Conservation (phyloP, 2,113 vertebrate genomes). For the Petrocephalus microphthalmus region DNA sequence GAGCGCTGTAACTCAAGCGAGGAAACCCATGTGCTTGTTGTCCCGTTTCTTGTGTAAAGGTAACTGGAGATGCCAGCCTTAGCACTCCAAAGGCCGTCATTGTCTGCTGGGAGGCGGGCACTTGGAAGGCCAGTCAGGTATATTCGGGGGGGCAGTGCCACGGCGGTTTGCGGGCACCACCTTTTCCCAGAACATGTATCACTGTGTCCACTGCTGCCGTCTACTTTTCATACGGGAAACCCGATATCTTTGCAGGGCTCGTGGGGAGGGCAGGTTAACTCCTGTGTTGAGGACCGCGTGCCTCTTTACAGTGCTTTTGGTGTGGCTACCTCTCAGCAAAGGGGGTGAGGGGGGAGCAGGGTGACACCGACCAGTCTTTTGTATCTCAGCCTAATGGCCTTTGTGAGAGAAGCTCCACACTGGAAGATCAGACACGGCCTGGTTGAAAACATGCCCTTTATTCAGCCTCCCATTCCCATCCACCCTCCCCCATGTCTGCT, state of each 20-base stretch:
- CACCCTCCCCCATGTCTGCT: neutral
- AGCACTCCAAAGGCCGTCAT: neutral
- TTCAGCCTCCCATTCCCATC: neutral
- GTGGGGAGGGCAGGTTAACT: neutral
- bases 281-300: neutral
- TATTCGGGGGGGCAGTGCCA: neutral
- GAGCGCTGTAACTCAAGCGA: neutral
- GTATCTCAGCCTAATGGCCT: neutral
- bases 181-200: conserved; percentile 18
- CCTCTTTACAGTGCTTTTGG: neutral
- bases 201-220: neutral
- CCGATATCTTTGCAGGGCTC: neutral
- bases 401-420: neutral
- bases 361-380: neutral
- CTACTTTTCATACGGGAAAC: conserved; percentile 13
- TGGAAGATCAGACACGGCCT: neutral
- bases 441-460: neutral
- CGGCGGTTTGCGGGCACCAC: conserved; percentile 9
- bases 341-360: neutral
- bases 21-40: neutral
- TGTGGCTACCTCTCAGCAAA: neutral
- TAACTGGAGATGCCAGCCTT: neutral
- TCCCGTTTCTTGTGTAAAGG: neutral
- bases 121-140: neutral
- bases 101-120: neutral